phyloP scores from a whole-genome alignment of 2,888 invertebrate species.

The Sialis fuliginosa region DNA sequence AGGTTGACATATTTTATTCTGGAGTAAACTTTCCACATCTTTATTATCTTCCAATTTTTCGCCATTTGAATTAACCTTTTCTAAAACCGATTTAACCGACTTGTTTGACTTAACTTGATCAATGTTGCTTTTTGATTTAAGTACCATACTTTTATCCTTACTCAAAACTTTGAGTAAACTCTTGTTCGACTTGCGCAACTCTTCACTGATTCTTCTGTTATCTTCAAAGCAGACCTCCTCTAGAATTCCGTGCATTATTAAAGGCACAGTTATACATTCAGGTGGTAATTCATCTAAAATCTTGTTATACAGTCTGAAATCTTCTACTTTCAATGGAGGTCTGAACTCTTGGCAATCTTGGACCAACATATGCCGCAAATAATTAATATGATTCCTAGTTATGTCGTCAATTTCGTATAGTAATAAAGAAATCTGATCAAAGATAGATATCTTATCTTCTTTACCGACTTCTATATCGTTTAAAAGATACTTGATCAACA shows the following conservation, averaged over 20 bases:
- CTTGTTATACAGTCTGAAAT: slow-evolving; percentile 11
- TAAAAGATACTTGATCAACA: slow-evolving; percentile 1
- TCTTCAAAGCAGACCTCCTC: slow-evolving; percentile 13
- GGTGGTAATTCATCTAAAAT: slow-evolving; percentile 13
- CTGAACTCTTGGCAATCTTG: neutral
- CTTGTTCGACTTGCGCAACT: neutral
- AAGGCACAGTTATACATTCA: slow-evolving; percentile 14
- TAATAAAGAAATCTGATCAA: slow-evolving; percentile 15
- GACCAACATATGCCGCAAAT: slow-evolving; percentile 15
- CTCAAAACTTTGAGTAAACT: neutral
- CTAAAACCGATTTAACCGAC: too few relatives aligned
- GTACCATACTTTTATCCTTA: neutral
- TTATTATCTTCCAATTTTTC: too few relatives aligned
- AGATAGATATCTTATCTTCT: slow-evolving; percentile 9
- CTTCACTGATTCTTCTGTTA: neutral
- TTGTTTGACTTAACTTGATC: too few relatives aligned
- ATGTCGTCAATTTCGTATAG: slow-evolving; percentile 18
- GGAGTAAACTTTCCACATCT: too few relatives aligned
- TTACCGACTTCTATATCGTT: neutral
- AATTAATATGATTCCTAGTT: slow-evolving; percentile 14
- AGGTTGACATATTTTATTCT: too few relatives aligned
- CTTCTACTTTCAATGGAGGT: neutral
- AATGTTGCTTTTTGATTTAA: neutral
- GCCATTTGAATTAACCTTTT: too few relatives aligned
- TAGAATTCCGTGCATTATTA: slow-evolving; percentile 16